Evolutionary conservation across 2,888 invertebrate genomes (phyloP).

Genomic region (Digitonthophagus gazella): DNA sequence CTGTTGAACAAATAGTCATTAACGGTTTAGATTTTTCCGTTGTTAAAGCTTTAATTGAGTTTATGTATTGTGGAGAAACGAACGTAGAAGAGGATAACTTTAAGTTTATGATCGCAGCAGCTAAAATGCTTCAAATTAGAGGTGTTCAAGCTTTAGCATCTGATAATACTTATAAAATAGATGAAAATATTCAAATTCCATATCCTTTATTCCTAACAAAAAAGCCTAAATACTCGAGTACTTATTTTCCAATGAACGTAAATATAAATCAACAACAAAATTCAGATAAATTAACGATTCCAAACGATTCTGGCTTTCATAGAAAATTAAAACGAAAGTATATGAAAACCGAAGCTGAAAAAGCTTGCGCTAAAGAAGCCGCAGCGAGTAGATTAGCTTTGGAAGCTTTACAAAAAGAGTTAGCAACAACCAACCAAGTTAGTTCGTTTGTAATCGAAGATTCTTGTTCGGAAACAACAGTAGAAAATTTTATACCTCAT

Average conservation of each 20-base stretch:
- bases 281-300: conserved; percentile 21
- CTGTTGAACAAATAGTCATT: conserved; percentile 60
- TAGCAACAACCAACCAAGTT: conserved; percentile 45
- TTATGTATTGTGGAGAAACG: conserved; percentile 76
- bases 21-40: conserved; percentile 70
- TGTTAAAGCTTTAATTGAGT: conserved; percentile 69
- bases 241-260: conserved; percentile 37
- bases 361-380: conserved; percentile 50
- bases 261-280: conserved; percentile 14
- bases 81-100: conserved; percentile 67
- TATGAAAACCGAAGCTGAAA: conserved; percentile 46
- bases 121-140: conserved; percentile 68
- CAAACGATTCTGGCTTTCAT: conserved; percentile 36
- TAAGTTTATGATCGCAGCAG: conserved; percentile 67
- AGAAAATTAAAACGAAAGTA: conserved; percentile 42
- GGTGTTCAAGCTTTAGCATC: conserved; percentile 58
- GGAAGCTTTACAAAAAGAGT: conserved; percentile 51
- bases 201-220: conserved; percentile 47
- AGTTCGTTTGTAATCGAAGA: conserved; percentile 49
- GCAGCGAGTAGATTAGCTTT: conserved; percentile 51
- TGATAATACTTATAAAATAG: conserved; percentile 33
- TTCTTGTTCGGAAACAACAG: conserved; percentile 47
- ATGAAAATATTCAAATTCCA: conserved; percentile 41
- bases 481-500: conserved; percentile 48
- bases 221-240: conserved; percentile 48